Base-by-base conservation (phyloP, 2,888 invertebrate genomes). In the Lasioglossum morio region DNA sequence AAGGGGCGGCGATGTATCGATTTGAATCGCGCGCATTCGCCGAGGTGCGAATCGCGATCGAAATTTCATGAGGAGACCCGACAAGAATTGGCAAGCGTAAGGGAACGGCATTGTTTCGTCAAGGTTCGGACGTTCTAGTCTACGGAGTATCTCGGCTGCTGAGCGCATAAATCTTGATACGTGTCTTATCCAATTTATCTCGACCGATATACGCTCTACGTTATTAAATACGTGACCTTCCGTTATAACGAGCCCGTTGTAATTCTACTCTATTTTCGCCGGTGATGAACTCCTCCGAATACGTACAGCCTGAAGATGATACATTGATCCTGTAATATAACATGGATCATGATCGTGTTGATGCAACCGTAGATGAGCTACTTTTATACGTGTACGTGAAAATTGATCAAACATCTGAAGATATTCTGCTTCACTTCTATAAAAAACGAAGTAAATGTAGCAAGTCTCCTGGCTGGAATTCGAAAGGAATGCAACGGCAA, bases 221-320 rank as follows among this genome's bases (percentile, higher is more conserved):
- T 87, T 87, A 91, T 91, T 91, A 91, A 90, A 91, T 90, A 90
- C 90, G 90, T 90, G 90, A 89, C 91, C 87, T 81, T 83, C 79
- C 72, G 80, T 82, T 82, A 73, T 66, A 79, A 74, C 81, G 63
- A 70, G n/a, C 79, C 57, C 79, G 69, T 66, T 82, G 76, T 74
- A 84, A 80, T 87, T 74, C 72, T 72, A 63, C 57, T 70, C 72
- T 77, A 66, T 79, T 87, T 83, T 85, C 73, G n/a, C 12, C 30
- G 84, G 78, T 34, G 77, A 88, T 85, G 81, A 84, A 66, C 84
- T 81, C 53, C 46, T 37, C 69, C 34, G 30, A 76, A 77, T 73
- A 69, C 63, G 66, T 69, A 83, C 72, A 48, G 40, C 16, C n/a
- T 4, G 48, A 14, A 48, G 48, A 73, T 73, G 34, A 43, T 60